Evolutionary conservation across 2,888 invertebrate species (phyloP).

Genomic region (Strigamia transsilvanica): DNA sequence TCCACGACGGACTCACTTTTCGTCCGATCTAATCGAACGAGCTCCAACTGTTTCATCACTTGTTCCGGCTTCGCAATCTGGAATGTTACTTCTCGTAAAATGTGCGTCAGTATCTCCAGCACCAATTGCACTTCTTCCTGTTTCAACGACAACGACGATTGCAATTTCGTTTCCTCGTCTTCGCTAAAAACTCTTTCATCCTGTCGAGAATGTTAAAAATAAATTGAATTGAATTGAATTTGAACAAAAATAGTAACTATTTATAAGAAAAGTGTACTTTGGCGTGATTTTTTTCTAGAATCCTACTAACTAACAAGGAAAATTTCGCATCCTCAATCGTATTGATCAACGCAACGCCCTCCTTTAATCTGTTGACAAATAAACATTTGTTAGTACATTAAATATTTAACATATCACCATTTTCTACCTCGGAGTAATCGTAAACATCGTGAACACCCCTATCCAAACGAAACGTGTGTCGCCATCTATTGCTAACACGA

Average conservation of each 20-base stretch:
- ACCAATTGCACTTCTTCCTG: constrained; percentile 62
- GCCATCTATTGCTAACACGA: too few relatives aligned
- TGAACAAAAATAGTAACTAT: too few relatives aligned
- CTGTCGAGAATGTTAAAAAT: constrained; percentile 56
- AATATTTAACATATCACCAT: not conserved
- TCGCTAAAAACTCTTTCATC: constrained; percentile 63
- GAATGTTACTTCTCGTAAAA: constrained; percentile 63
- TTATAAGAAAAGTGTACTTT: too few relatives aligned
- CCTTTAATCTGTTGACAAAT: constrained; percentile 63
- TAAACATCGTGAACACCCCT: not conserved
- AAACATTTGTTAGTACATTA: too few relatives aligned
- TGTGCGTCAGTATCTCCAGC: constrained; percentile 63
- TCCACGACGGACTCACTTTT: constrained; percentile 63
- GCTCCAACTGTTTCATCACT: constrained; percentile 61
- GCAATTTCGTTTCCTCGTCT: constrained; percentile 63
- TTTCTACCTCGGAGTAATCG: not conserved
- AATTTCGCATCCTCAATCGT: constrained; percentile 62
- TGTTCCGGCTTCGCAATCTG: constrained; percentile 63
- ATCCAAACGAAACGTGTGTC: too few relatives aligned
- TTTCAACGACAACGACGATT: constrained; percentile 61
- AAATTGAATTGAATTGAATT: constrained; percentile 48
- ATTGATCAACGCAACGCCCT: constrained; percentile 63
- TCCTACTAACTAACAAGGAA: constrained; percentile 62
- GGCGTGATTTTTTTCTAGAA: constrained; percentile 63
- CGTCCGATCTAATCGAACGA: constrained; percentile 61